Conservation (phyloP, 2,888 invertebrate species). For the Endomychus coccineus region DNA sequence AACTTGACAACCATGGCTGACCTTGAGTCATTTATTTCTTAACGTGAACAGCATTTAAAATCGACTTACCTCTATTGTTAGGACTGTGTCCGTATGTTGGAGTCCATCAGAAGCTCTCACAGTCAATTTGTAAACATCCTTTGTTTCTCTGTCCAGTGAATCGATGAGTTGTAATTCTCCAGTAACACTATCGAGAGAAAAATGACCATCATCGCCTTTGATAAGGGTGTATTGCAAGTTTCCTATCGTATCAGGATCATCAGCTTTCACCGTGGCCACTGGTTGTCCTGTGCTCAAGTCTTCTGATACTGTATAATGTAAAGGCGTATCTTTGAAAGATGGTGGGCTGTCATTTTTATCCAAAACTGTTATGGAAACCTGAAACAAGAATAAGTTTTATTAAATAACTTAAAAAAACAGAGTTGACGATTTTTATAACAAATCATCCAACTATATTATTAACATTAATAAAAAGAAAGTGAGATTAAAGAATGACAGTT, state of each 20-base stretch:
- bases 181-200: slow-evolving; percentile 61
- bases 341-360: slow-evolving; percentile 97
- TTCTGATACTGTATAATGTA: slow-evolving; percentile 72
- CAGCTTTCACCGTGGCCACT: slow-evolving; percentile 69
- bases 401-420: too few relatives aligned
- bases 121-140: slow-evolving; percentile 67
- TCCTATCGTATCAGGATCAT: slow-evolving; percentile 81
- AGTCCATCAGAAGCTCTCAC: slow-evolving; percentile 85
- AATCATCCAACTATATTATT: too few relatives aligned
- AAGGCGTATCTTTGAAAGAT: slow-evolving; percentile 66
- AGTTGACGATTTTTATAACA: too few relatives aligned
- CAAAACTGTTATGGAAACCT: slow-evolving; percentile 78
- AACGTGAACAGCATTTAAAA: too few relatives aligned
- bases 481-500: too few relatives aligned
- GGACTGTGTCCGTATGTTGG: slow-evolving; percentile 71
- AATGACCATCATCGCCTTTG: slow-evolving; percentile 58
- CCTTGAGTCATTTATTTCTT: too few relatives aligned
- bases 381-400: too few relatives aligned
- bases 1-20: too few relatives aligned
- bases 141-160: slow-evolving; percentile 75
- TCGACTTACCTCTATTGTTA: slow-evolving; percentile 72
- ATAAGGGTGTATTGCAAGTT: slow-evolving; percentile 67
- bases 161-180: slow-evolving; percentile 70
- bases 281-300: slow-evolving; percentile 75
- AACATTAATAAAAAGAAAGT: too few relatives aligned